Evolutionary conservation across 2,113 vertebrate species (phyloP), one percentile per base, ranked within the genome.

Genomic region (Clupea harengus): DNA sequence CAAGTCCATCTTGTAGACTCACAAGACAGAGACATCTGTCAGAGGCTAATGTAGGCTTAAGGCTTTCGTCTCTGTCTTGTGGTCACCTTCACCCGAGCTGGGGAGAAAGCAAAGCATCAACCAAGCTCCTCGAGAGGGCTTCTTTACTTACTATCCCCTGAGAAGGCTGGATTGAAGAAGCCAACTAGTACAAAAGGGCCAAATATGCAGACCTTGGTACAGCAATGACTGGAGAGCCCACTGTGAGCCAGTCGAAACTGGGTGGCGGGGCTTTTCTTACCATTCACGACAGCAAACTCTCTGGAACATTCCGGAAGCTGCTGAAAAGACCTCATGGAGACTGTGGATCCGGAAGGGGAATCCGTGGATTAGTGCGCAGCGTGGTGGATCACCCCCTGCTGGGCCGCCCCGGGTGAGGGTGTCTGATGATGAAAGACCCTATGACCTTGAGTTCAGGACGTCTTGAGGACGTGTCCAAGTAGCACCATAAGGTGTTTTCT

Each of bases 161-260:
- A 54, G 86, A 84, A 54, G 75, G 84, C 22, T 28, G 78, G 0
- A 81, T 72, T 6, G 78, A 84, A 20, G 86, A 87, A 11, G 86
- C 45, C 7, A 47, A 82, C 6, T 25, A 84, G 54, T 32, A 20
- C 18, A 86, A 86, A 39, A 20, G 13, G 57, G 25, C 32, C 84
- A 85, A 85, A 46, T 25, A 28, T n/a, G 1, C 7, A 50, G 60
- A 39, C 20, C 50, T 52, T 2, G 11, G 1, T 0, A 17, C 17
- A 20, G 20, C 8, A 44, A 22, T 49, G 45, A 15, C 11, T 54
- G 50, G 17, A 54, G 17, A 54, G 50, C 50, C 13, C 50, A 11
- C 50, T 17, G 50, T 18, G 17, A 54, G 22, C 13, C 81, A 10
- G 72, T 83, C 10, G 17, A 86, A 18, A 8, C 83, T 11, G 46